phyloP scores from a whole-genome alignment of 1,140 invertebrate genomes.

The Anoplophora glabripennis region DNA sequence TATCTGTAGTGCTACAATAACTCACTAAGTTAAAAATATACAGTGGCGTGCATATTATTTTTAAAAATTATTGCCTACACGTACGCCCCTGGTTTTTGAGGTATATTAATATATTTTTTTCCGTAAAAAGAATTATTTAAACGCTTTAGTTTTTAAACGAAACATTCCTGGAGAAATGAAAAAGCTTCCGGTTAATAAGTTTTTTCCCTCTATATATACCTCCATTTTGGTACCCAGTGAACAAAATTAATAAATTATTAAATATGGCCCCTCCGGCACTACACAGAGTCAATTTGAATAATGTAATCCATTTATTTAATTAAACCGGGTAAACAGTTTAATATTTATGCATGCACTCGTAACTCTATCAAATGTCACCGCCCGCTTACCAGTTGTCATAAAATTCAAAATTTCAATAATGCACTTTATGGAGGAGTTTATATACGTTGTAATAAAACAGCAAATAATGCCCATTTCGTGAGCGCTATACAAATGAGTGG shows the following conservation, averaged over 20 bases:
- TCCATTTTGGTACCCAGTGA: neutral
- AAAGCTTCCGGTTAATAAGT: no score
- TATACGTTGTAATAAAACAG: neutral
- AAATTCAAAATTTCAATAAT: constrained; percentile 15
- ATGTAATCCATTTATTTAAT: neutral
- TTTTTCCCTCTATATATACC: no score
- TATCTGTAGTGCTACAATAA: no score
- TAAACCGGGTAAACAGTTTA: constrained; percentile 16
- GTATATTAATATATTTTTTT: no score
- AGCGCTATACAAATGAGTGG: neutral
- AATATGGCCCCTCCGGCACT: neutral
- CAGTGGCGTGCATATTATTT: no score
- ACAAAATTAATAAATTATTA: neutral
- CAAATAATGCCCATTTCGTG: neutral
- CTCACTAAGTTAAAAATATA: no score
- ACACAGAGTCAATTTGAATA: neutral
- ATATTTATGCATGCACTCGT: constrained; percentile 20
- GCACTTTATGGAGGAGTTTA: constrained; percentile 15
- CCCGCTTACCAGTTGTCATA: constrained; percentile 18
- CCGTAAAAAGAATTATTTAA: no score
- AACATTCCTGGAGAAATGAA: no score
- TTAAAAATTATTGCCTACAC: no score
- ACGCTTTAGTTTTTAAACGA: no score
- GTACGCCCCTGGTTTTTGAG: no score
- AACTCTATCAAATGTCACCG: constrained; percentile 1